A percentile compares a stretch with the other conserved stretches of the same genome.
These are phyloP conservation scores for Drosophila pseudoobscura DNA, from an alignment of 1,140 invertebrate species.

Conservation along the genomic window DNA sequence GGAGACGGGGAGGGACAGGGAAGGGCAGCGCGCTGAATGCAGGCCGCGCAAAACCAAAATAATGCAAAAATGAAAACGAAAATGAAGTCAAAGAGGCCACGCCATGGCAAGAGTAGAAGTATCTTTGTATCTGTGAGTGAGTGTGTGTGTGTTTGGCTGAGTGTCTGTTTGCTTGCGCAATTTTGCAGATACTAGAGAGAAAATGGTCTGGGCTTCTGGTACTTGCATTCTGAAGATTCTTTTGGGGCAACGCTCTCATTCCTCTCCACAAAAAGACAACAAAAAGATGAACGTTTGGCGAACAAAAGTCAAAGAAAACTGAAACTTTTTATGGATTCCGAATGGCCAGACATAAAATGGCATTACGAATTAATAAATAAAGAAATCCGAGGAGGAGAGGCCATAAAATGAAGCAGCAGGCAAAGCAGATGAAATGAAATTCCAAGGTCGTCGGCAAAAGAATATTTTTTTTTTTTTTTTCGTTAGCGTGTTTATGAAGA, in stretches of 20 bases:
- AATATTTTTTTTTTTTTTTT: conserved; percentile 41
- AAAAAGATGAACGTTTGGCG: no score
- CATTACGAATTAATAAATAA: conserved; percentile 69
- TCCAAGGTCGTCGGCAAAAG: conserved; percentile 64
- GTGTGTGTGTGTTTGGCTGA: not conserved
- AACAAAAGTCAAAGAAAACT: conserved; percentile 21
- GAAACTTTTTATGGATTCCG: conserved; percentile 34
- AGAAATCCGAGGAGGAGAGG: conserved; percentile 23
- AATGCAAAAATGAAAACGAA: no score
- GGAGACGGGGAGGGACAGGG: no score
- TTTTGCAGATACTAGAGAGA: conserved; percentile 29
- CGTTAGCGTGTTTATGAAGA: conserved; percentile 66
- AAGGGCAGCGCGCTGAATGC: conserved; percentile 22
- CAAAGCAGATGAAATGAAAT: conserved; percentile 54
- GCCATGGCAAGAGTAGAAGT: conserved; percentile 1
- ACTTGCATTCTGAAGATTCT: conserved; percentile 38
- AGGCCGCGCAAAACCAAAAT: not conserved
- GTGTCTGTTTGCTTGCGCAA: conserved; percentile 37
- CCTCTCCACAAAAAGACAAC: no score
- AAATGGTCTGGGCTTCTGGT: conserved; percentile 26
- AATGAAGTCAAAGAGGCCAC: conserved; percentile 23
- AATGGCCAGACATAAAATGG: conserved; percentile 51
- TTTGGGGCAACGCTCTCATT: conserved; percentile 14
- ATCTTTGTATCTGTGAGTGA: no score
- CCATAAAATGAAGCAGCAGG: conserved; percentile 28